phyloP scores from a whole-genome alignment of 2,797 vertebrate genomes.

The Aeoliscus strigatus region DNA sequence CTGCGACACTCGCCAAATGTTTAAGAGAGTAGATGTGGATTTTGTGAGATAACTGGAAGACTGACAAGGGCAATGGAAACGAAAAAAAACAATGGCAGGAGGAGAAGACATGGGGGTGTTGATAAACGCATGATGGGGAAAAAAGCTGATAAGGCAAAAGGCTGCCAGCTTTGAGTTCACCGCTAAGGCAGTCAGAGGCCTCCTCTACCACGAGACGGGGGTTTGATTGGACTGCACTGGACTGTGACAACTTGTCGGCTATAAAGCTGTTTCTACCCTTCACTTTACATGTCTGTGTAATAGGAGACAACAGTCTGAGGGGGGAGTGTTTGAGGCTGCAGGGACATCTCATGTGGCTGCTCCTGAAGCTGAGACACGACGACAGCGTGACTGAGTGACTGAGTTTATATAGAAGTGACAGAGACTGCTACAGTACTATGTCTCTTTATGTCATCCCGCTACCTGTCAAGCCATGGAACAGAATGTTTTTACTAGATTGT shows the following conservation, averaged over 20 bases:
- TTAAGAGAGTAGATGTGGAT: constrained; percentile 39
- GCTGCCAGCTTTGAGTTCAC: constrained; percentile 41
- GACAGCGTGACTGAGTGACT: constrained; percentile 39
- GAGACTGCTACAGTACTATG: constrained; percentile 11
- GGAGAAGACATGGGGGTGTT: constrained; percentile 41
- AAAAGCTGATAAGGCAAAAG: constrained; percentile 44
- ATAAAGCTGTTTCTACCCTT: constrained; percentile 28
- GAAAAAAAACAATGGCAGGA: constrained; percentile 17
- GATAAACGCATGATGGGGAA: constrained; percentile 55
- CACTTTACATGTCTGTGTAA: constrained; percentile 21
- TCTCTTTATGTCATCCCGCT: constrained; percentile 33
- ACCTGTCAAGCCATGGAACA: constrained; percentile 32
- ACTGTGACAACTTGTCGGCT: constrained; percentile 44
- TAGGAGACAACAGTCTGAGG: constrained; percentile 17
- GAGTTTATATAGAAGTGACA: constrained; percentile 40
- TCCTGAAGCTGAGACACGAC: constrained; percentile 36
- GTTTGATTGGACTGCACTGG: constrained; percentile 46
- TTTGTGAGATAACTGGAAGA: constrained; percentile 50
- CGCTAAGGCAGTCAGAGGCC: constrained; percentile 30
- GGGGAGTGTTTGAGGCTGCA: constrained; percentile 11
- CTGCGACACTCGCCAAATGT: constrained; percentile 19
- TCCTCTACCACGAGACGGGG: constrained; percentile 21
- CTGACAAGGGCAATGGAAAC: constrained; percentile 51
- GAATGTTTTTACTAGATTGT: constrained; percentile 27
- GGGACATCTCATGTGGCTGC: constrained; percentile 34